Base-by-base conservation (phyloP, 1,140 invertebrate species). In the Formica exsecta region DNA sequence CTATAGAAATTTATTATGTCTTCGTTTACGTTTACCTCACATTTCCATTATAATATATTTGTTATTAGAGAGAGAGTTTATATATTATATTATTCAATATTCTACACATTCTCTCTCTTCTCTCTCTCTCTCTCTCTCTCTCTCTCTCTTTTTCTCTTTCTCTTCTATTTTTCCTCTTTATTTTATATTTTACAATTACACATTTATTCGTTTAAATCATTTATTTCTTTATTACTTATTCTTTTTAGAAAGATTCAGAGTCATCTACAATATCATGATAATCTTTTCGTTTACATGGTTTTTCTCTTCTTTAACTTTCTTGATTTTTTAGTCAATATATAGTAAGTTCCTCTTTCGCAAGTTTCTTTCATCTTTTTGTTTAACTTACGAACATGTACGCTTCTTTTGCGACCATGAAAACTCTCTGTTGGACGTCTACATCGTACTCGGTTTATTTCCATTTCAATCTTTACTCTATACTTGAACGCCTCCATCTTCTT, bases 401-500 rank as follows among this genome's bases (percentile, higher is more conserved):
- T 83, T 74, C 68, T 83, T 74, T 48, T 44, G 54, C 79, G 68
- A 83, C 79, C 79, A 74, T 74, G 79, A 83, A 83, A 83, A 83
- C 54, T 81, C 51, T 57, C 65, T 73, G 54, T 61, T 44, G 66
- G 61, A 74, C 64, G 68, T 70, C 79, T 22, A 19, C 68, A 44
- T 57, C 79, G 11, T 74, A 22, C 38, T 32, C 25, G 79, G 25
- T 83, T 83, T 83, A 83, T 83, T 83, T 83, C 79, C 79, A 83
- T 83, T 83, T 83, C 79, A 83, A 83, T 83, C 68, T 83, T 83
- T 83, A 61, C 51, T 83, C 54, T 83, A 44, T 73, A n/a, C 79
- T 83, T 61, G 68, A 83, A 83, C 68, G 54, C 54, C 61, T 57
- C 48, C 66, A 59, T 57, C 16, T 44, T 38, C 16, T 73, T 41